Conservation (phyloP, 1,140 invertebrate species). For the Gonatopus flavifemur region DNA sequence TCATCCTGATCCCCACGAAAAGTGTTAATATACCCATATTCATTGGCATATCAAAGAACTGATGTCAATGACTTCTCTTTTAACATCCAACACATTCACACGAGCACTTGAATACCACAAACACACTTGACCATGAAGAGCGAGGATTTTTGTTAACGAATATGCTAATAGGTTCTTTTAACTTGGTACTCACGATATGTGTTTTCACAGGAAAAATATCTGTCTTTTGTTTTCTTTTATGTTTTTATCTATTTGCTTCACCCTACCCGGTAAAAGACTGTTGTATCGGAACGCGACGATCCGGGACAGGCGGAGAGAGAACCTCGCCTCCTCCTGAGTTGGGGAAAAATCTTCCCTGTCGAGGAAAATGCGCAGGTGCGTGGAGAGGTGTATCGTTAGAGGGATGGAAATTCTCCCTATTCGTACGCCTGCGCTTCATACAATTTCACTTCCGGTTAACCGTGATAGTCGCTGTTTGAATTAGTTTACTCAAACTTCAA, state of each 20-base stretch:
- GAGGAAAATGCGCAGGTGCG: slow-evolving; percentile 44
- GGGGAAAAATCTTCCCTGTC: slow-evolving; percentile 27
- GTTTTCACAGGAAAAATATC: slow-evolving; percentile 12
- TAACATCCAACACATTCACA: no score
- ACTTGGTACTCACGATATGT: slow-evolving; percentile 28
- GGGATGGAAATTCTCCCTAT: no score
- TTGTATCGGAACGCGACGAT: slow-evolving; percentile 24
- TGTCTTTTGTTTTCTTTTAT: slow-evolving; percentile 15
- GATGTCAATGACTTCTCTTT: no score
- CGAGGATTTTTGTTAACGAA: neutral
- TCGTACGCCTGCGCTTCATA: slow-evolving; percentile 20
- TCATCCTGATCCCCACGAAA: no score
- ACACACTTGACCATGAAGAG: no score
- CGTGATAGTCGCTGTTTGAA: slow-evolving; percentile 17
- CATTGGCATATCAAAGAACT: no score
- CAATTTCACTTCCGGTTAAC: slow-evolving; percentile 24
- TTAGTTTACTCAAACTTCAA: no score
- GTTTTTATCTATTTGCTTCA: no score
- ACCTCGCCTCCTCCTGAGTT: slow-evolving; percentile 40
- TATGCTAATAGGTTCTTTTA: neutral
- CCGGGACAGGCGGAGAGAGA: slow-evolving; percentile 34
- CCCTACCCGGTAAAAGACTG: slow-evolving; percentile 17
- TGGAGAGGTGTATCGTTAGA: slow-evolving; percentile 6
- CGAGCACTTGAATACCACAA: no score
- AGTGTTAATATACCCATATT: no score